Conservation (phyloP, 2,888 invertebrate genomes). For the Amitus sp. region DNA sequence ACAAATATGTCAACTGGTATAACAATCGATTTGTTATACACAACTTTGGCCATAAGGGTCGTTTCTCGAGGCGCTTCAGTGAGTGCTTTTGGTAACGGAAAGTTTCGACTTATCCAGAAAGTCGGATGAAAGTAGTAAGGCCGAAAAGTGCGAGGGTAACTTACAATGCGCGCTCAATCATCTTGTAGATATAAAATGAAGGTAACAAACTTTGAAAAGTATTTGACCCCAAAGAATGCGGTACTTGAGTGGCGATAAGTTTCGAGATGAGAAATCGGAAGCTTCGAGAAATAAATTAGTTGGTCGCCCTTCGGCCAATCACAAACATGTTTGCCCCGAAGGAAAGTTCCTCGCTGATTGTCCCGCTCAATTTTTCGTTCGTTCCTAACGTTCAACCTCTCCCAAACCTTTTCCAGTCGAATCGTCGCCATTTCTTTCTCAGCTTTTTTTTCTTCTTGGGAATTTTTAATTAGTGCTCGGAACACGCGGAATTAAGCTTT, state of each 20-base stretch:
- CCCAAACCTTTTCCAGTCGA: neutral
- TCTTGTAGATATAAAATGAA: conserved; percentile 32
- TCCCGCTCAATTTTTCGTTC: conserved; percentile 28
- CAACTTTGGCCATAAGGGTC: conserved; percentile 38
- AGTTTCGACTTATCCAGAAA: conserved; percentile 35
- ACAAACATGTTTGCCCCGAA: conserved; percentile 19
- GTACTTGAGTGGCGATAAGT: neutral
- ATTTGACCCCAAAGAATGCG: conserved; percentile 5
- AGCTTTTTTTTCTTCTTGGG: neutral
- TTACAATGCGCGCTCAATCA: conserved; percentile 35
- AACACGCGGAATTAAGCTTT: too few relatives aligned
- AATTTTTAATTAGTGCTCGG: too few relatives aligned
- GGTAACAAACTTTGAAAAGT: conserved; percentile 36
- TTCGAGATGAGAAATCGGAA: conserved; percentile 1
- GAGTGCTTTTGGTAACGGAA: conserved; percentile 24
- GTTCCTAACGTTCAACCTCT: conserved; percentile 2
- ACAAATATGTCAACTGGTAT: conserved; percentile 32
- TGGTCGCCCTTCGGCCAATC: conserved; percentile 17
- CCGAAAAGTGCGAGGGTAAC: conserved; percentile 15
- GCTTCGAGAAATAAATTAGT: conserved; percentile 16
- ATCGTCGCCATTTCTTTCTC: neutral
- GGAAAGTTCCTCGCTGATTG: conserved; percentile 38
- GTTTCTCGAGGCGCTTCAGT: conserved; percentile 22
- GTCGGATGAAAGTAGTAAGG: conserved; percentile 34
- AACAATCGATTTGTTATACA: conserved; percentile 37